phyloP scores from a whole-genome alignment of 2,113 vertebrate genomes.

The Catharus fuscescens region DNA sequence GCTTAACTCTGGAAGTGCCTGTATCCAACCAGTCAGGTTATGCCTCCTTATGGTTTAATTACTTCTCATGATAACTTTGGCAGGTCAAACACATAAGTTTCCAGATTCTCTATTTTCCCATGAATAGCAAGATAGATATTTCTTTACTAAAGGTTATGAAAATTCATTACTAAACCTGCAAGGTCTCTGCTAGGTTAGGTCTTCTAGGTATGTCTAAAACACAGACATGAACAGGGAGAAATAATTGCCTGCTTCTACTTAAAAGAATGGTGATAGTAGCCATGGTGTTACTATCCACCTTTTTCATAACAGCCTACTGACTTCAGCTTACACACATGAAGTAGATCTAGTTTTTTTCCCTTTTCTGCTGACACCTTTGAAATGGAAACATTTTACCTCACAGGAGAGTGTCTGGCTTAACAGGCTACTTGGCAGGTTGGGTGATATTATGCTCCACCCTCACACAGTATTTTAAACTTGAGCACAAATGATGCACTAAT shows the following conservation, averaged over 20 bases:
- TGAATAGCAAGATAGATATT: background rate
- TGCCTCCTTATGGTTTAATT: background rate
- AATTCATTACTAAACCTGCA: background rate
- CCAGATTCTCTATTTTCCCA: background rate
- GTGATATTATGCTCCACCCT: background rate
- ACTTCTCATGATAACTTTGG: background rate
- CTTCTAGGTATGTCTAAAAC: background rate
- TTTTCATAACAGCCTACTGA: background rate
- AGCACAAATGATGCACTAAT: background rate
- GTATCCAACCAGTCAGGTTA: background rate
- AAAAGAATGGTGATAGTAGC: background rate
- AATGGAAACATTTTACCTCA: background rate
- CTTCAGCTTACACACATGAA: background rate
- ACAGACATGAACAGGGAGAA: background rate
- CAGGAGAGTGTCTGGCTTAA: background rate
- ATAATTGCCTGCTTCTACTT: background rate
- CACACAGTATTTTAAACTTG: background rate
- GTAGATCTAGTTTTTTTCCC: accelerated
- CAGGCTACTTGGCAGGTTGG: background rate
- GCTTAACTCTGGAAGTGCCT: background rate
- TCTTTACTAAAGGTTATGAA: background rate
- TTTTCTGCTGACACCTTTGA: background rate
- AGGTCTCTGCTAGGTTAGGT: background rate
- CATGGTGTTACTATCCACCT: background rate
- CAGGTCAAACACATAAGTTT: background rate